Evolutionary conservation across 2,888 invertebrate species (phyloP).

Genomic region (Diarsia mendica): DNA sequence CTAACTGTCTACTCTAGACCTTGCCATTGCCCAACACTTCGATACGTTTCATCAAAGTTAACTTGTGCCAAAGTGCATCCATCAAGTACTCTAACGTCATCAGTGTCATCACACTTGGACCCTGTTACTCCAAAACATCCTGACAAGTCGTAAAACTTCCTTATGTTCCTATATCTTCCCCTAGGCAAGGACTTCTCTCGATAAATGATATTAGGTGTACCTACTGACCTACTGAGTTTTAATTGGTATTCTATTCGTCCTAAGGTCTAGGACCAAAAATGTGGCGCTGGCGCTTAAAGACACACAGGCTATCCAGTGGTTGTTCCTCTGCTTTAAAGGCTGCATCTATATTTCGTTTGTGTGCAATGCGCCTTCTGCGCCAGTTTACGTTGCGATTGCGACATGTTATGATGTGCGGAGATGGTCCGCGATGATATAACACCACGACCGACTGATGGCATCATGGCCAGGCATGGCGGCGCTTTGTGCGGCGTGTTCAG

Average conservation of each 20-base stretch:
- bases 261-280: no score
- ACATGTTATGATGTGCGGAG: slow-evolving; percentile 2
- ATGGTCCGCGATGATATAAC: slow-evolving; percentile 45
- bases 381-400: background rate
- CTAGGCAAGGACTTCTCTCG: background rate
- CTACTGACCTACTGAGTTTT: no score
- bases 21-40: background rate
- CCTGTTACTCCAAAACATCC: background rate
- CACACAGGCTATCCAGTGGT: no score
- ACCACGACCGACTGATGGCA: slow-evolving; percentile 40
- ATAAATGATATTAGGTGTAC: no score
- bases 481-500: slow-evolving; percentile 35
- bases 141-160: background rate
- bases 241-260: no score
- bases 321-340: no score
- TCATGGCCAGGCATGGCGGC: slow-evolving; percentile 24
- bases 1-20: no score
- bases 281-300: no score
- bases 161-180: background rate
- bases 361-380: slow-evolving; percentile 31
- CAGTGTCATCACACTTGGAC: background rate
- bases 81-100: background rate
- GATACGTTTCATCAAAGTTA: background rate
- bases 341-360: background rate
- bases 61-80: background rate